Conservation (phyloP, 2,113 vertebrate genomes). For the Caretta caretta region DNA sequence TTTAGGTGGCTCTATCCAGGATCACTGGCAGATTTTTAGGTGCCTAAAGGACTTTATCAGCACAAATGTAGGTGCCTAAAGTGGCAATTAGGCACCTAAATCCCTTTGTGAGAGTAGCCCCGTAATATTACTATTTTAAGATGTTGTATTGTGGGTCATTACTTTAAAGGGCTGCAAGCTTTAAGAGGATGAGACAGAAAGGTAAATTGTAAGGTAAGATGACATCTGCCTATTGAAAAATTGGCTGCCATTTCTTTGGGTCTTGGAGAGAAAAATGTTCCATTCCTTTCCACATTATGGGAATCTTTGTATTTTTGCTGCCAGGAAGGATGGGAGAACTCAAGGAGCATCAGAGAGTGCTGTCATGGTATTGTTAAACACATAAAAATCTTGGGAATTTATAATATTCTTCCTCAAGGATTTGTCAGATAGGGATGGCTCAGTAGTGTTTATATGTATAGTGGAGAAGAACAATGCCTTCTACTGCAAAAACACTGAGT, state of each 20-base stretch:
- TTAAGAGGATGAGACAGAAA: neutral
- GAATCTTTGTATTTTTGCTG: neutral
- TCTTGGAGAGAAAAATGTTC: neutral
- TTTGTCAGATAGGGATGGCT: neutral
- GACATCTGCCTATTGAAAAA: neutral
- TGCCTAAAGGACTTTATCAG: neutral
- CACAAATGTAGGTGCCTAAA: neutral
- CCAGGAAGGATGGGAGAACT: neutral
- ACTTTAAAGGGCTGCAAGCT: neutral
- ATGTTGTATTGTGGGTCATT: neutral
- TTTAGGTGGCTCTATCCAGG: too few relatives aligned
- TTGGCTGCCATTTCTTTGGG: neutral
- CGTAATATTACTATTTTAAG: neutral
- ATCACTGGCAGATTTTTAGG: neutral
- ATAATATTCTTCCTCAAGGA: neutral
- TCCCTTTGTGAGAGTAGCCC: neutral
- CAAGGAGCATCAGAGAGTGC: neutral
- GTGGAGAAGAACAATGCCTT: constrained; percentile 15
- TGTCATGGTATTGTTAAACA: neutral
- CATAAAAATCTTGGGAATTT: neutral
- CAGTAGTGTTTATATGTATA: neutral
- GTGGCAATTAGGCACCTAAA: neutral
- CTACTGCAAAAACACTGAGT: neutral
- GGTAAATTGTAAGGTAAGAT: neutral
- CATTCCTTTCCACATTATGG: neutral